Evolutionary conservation across 2,888 invertebrate genomes (phyloP), one percentile per base, ranked within the genome.

Genomic region (Apotomis capreana): DNA sequence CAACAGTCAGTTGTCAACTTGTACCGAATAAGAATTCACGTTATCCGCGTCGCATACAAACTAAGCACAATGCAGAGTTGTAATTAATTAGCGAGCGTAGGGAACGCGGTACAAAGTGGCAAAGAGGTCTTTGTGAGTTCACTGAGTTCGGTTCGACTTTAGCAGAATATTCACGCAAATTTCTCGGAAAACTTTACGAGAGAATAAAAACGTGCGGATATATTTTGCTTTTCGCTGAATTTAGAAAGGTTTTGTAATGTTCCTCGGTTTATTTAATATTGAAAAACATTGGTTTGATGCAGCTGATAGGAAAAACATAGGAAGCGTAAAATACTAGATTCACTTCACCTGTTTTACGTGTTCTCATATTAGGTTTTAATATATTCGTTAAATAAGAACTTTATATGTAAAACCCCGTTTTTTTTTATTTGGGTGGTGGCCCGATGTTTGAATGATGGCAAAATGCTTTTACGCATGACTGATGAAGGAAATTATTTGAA

Each of bases 111-210:
- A 52, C 63, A 63, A 57, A 69, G 63, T 69, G 40, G 57, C 51
- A 63, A 52, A 63, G 61, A 51, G 63, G 51, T 70, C 58, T 64
- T 63, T 70, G 64, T 59, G 37, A 59, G 59, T 64, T 64, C 52
- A 44, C 58, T 59, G 37, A 59, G 59, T 64, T 64, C 52, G 52
- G 70, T 64, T 59, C 36, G 46, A 46, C 52, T 64, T 36, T 44
- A 59, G 10, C 52, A 58, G 54, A 64, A 70, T 64, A 70, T 59
- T 44, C 37, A 9, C 12, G 10, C 40, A 51, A 52, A 65, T 54
- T 60, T 54, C 5, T 36, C 9, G 13, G 26, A 4, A 70, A 59
- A 52, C 52, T 59, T 51, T 64, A 8, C n/a, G 57, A n/a, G 51
- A 5, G 36, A 58, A 52, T 59, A 59, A 15, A 36, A 55, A 36